Base-by-base conservation (phyloP, 2,888 invertebrate genomes). In the Escarpia spicata region DNA sequence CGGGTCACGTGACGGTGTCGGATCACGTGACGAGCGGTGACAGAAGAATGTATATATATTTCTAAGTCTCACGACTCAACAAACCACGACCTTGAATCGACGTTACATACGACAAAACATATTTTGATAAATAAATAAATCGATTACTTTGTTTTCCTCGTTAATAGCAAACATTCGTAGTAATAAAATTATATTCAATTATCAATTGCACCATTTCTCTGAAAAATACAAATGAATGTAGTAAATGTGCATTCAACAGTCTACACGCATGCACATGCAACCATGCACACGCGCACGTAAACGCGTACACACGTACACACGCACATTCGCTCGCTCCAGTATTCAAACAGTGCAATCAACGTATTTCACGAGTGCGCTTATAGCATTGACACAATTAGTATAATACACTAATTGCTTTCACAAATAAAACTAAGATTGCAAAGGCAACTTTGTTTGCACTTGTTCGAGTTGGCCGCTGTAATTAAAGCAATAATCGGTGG, bases 371-470 rank as follows among this genome's bases (percentile, higher is more conserved):
- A 75, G 75, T 26, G 75, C 75, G 75, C 19, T 75, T 75, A 75
- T 75, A 75, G 6, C 75, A 26, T 26, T 26, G 75, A 75, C 75
- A 26, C 75, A 75, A 75, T 75, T 75, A 75, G 75, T 75, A 75
- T 75, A 75, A 75, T 75, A 75, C 15, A 75, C 75, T 75, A 75
- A 75, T 75, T 75, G 75, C n/a, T 26, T 75, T 75, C 75, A 75
- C 75, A 26, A 75, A 75, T 75, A 26, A 75, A 75, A 75, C 75
- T 75, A 75, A 75, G 75, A 75, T 26, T 75, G 75, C 75, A 19
- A n/a, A 75, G 6, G 75, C 75, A 75, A 75, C 75, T 75, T 75
- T 75, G 75, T 75, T 75, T 75, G 19, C 75, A 75, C 52, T 52
- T 52, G 52, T 75, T 75, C 75, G 75, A n/a, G 2, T 2, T 75